Evolutionary conservation across 1,140 invertebrate species (phyloP), one percentile per base, ranked within the genome.

Genomic region (Charaxes varanes): DNA sequence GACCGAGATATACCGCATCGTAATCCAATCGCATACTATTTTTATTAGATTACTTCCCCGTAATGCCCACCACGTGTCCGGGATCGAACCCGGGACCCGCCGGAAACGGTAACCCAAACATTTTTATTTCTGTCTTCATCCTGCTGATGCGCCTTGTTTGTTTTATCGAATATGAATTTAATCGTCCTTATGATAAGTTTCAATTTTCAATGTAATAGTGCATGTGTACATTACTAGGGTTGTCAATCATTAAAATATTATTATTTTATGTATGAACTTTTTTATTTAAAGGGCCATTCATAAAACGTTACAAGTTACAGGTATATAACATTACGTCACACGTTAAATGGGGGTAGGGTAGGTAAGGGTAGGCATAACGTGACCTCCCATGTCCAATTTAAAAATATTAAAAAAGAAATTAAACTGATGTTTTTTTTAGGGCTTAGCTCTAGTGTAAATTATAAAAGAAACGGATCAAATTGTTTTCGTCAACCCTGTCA

Each of bases 51-150:
- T 67, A 76, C 74, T 78, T 77, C 63, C 61, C 45, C 55, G 68
- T 80, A 80, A 78, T 71, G 67, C 65, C 65, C 62, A 35, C 66
- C 76, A 78, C 73, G 73, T 78, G 72, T 61, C 36, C 51, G 62
- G 60, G 38, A 41, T 61, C 63, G 69, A 79, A 76, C 64, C 62
- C 59, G 51, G 57, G 64, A 73, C 70, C 52, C 62, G 48, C 76
- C 72, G 76, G 76, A 80, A 77, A 69, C 59, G 57, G 46, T 76
- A 69, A 76, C 61, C 64, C 72, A 77, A 80, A 80, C 76, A 80
- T 77, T 79, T 80, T 80, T 80, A 80, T 80, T 80, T 80, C 63
- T 67, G 71, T 68, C 67, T 70, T 66, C 72, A 68, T 68, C 62
- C 64, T 67, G 24, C 16, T 11, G 37, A 46, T 47, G 22, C 35